phyloP scores from a whole-genome alignment of 2,113 vertebrate genomes.

The Rhinolophus ferrumequinum region DNA sequence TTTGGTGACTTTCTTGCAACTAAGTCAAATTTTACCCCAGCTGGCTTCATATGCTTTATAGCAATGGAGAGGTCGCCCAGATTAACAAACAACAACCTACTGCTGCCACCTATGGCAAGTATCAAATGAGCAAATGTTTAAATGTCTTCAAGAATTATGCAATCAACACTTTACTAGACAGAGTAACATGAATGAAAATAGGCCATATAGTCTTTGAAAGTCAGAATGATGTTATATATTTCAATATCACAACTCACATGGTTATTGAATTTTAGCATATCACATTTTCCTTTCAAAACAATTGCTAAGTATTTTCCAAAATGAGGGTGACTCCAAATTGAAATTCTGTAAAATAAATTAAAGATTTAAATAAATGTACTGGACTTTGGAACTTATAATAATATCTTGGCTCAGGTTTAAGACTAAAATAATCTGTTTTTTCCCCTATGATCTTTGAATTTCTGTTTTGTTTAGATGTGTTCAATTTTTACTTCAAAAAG shows the following conservation, averaged over 20 bases:
- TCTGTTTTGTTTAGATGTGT: neutral
- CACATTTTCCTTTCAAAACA: slow-evolving; percentile 42
- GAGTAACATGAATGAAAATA: neutral
- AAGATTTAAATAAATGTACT: neutral
- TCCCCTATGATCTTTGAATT: neutral
- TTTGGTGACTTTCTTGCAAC: neutral
- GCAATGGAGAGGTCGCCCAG: neutral
- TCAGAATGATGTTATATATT: neutral
- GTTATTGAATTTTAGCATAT: neutral
- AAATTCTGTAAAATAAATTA: slow-evolving; percentile 59
- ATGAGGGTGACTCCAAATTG: slow-evolving; percentile 2
- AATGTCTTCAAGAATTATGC: neutral
- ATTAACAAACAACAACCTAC: slow-evolving; percentile 25
- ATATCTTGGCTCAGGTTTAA: neutral
- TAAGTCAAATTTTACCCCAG: neutral
- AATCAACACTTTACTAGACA: neutral
- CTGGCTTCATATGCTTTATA: neutral
- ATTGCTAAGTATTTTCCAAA: slow-evolving; percentile 28
- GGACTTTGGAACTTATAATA: neutral
- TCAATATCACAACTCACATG: neutral
- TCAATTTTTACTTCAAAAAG: neutral
- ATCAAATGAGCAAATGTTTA: neutral
- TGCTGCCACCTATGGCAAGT: slow-evolving; percentile 71
- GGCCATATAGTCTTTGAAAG: neutral
- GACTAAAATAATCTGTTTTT: neutral